A percentile compares a stretch with the other conserved stretches of the same genome.
These are phyloP conservation scores for Trogon melanurus DNA, from an alignment of 2,113 vertebrate genomes.

Conservation along the genomic window DNA sequence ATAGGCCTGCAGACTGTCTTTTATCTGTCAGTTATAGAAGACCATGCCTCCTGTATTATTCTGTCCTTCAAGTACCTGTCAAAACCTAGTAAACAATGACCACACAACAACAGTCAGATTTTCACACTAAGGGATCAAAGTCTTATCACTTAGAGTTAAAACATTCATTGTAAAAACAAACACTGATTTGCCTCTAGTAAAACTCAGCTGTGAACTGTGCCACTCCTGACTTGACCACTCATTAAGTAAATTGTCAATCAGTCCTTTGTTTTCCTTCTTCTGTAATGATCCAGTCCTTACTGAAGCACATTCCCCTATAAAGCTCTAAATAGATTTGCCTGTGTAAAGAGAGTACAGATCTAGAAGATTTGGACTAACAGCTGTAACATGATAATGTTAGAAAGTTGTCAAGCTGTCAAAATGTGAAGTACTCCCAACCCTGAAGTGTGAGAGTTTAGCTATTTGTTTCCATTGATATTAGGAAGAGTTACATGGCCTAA, in stretches of 20 bases:
- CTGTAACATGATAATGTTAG: constrained; percentile 32
- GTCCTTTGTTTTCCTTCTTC: background rate
- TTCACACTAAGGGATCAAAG: background rate
- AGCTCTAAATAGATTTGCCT: background rate
- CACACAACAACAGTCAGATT: background rate
- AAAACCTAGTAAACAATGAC: background rate
- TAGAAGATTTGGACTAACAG: background rate
- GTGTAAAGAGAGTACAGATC: background rate
- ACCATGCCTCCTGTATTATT: background rate
- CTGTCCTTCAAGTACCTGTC: background rate
- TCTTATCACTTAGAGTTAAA: background rate
- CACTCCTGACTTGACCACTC: background rate
- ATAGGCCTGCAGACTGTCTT: background rate
- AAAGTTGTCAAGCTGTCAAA: constrained; percentile 55
- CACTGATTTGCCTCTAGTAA: background rate
- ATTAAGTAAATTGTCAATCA: background rate
- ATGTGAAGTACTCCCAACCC: constrained; percentile 9
- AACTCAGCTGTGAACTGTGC: background rate
- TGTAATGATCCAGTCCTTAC: background rate
- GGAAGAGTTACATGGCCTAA: background rate
- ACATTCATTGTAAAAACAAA: background rate
- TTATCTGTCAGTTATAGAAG: background rate
- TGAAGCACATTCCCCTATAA: background rate
- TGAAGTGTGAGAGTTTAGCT: background rate
- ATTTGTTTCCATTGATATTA: constrained; percentile 21